These are phyloP conservation scores for Apodemia arnacis DNA, from an alignment of 2,888 invertebrate genomes.

Conservation along the genomic window DNA sequence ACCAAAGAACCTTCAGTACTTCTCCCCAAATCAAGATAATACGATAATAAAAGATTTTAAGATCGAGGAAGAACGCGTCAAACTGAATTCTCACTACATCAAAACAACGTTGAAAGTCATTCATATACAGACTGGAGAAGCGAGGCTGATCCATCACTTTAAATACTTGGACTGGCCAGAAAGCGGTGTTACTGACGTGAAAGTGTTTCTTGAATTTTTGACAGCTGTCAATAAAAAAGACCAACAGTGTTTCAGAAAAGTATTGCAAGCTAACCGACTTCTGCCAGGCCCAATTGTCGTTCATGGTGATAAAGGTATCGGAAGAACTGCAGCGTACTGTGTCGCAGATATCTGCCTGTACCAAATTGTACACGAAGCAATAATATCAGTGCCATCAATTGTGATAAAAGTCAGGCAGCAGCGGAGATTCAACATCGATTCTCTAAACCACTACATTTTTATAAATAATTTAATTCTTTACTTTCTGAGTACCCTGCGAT, in stretches of 20 bases:
- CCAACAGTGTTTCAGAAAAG: slow-evolving; percentile 28
- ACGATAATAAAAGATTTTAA: no score
- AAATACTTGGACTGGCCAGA: not conserved
- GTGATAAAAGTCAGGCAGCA: not conserved
- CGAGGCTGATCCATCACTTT: slow-evolving; percentile 14
- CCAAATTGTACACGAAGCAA: not conserved
- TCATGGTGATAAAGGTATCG: slow-evolving; percentile 29
- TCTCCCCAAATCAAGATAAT: no score
- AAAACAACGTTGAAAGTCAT: slow-evolving; percentile 18
- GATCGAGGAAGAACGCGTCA: not conserved
- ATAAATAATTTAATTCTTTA: not conserved
- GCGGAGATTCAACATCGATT: not conserved
- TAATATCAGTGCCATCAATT: not conserved
- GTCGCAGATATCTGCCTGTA: slow-evolving; percentile 2
- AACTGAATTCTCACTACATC: slow-evolving; percentile 10
- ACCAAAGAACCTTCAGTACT: no score
- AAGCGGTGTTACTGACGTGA: not conserved
- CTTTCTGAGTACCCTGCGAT: not conserved
- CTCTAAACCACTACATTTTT: not conserved
- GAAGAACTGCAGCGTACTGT: slow-evolving; percentile 16
- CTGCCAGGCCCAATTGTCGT: slow-evolving; percentile 41
- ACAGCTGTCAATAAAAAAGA: slow-evolving; percentile 32
- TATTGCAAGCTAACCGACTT: slow-evolving; percentile 24
- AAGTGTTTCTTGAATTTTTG: slow-evolving; percentile 30
- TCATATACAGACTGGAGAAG: slow-evolving; percentile 21